These are phyloP conservation scores for Eumaeus atala DNA, from an alignment of 1,140 invertebrate genomes.

Conservation along the genomic window DNA sequence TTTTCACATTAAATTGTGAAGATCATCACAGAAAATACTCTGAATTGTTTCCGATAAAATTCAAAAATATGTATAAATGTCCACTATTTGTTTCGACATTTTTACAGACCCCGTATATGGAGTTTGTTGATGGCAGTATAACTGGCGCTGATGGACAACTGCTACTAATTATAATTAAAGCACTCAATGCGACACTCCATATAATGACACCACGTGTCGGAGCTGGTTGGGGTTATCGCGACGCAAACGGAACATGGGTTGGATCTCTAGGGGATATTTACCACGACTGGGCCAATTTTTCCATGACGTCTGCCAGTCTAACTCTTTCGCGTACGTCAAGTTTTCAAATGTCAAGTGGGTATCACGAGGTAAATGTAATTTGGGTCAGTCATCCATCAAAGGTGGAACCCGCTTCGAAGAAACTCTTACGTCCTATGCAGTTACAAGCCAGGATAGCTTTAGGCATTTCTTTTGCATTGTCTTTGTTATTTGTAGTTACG, in stretches of 20 bases:
- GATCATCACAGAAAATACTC: constrained; percentile 12
- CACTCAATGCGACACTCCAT: constrained; percentile 42
- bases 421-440: constrained; percentile 47
- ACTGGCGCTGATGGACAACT: constrained; percentile 49
- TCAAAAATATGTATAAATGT: constrained; percentile 45
- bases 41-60: constrained; percentile 36
- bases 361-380: constrained; percentile 30
- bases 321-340: constrained; percentile 36
- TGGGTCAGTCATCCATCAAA: constrained; percentile 48
- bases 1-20: constrained; percentile 24
- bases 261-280: constrained; percentile 51
- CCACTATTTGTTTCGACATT: constrained; percentile 47
- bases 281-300: constrained; percentile 48
- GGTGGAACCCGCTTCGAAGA: constrained; percentile 35
- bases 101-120: constrained; percentile 45
- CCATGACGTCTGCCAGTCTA: constrained; percentile 51
- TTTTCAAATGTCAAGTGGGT: constrained; percentile 48
- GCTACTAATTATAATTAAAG: constrained; percentile 34
- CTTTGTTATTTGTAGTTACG: constrained; percentile 30
- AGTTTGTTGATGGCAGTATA: constrained; percentile 28
- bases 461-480: constrained; percentile 31
- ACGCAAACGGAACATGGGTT: constrained; percentile 45
- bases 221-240: constrained; percentile 43
- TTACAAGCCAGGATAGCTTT: constrained; percentile 30
- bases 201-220: constrained; percentile 41